Evolutionary conservation across 2,888 invertebrate species (phyloP), one percentile per base, ranked within the genome.

Genomic region (Hydrotaea cyrtoneurina): DNA sequence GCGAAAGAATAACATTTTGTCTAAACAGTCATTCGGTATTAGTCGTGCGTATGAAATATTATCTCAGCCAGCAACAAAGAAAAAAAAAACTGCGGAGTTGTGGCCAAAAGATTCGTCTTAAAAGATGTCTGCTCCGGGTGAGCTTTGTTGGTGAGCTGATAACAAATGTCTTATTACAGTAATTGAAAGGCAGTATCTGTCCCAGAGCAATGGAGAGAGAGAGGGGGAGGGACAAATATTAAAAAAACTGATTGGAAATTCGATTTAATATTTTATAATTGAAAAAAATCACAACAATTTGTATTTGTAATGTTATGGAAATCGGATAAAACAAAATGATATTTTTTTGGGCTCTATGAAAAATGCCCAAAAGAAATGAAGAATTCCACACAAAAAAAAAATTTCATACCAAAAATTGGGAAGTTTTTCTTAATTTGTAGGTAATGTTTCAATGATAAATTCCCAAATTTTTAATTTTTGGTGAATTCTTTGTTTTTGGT

Each of bases 21-120:
- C 23, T 11, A 62, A 73, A 50, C 53, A 43, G 62, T 59, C 39
- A 19, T 31, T 7, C 7, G 31, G 19, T 69, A 50, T 26, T 50
- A 83, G 69, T 74, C 80, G 74, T 83, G 80, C 83, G 77, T 83
- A 59, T 74, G 80, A 80, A 55, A 66, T 59, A 50, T 53, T 73
- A 23, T 26, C 17, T 26, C 1, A 15, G 43, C 43, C 31, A 31
- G 31, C 31, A 31, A 31, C 31, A 31, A 31, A 31, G 2, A 75
- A 23, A 4, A 46, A 76, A 64, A 39, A 39, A 36, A 39, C 21
- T 1, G 31, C 11, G 8, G 21, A 71, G 31, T 46, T 17, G 53
- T 31, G 31, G 55, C 59, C 31, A 74, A 80, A 73, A 80, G 83
- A 83, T 83, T 77, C 75, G 71, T 31, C 53, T 31, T 62, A 57